A percentile compares a stretch with the other conserved stretches of the same genome.
Evolutionary conservation across 2,888 invertebrate species (phyloP).

Genomic region (Amphimallon solstitiale): DNA sequence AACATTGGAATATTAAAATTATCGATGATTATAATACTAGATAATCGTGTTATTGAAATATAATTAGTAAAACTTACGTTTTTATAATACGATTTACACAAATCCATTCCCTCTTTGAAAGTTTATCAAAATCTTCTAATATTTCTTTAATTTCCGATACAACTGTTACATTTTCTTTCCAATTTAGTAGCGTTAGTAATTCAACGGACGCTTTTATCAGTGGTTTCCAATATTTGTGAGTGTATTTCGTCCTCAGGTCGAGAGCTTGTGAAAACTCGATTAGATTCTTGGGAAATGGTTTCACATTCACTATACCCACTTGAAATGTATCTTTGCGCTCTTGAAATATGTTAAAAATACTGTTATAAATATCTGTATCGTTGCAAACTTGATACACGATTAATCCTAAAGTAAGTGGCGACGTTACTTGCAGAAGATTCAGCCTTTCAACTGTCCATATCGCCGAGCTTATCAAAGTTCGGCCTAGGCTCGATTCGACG

Average conservation of each 20-base stretch:
- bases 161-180: slow-evolving; percentile 57
- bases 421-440: slow-evolving; percentile 52
- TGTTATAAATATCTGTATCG: slow-evolving; percentile 53
- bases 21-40: too few relatives aligned
- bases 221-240: slow-evolving; percentile 44
- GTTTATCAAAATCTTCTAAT: slow-evolving; percentile 55
- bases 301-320: slow-evolving; percentile 52
- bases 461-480: slow-evolving; percentile 54
- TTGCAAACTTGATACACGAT: slow-evolving; percentile 54
- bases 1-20: too few relatives aligned
- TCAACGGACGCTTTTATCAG: slow-evolving; percentile 53
- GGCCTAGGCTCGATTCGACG: slow-evolving; percentile 41
- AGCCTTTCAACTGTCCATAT: slow-evolving; percentile 57
- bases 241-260: slow-evolving; percentile 47
- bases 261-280: slow-evolving; percentile 53
- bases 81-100: slow-evolving; percentile 55
- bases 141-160: slow-evolving; percentile 52
- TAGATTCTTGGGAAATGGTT: slow-evolving; percentile 47
- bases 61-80: too few relatives aligned
- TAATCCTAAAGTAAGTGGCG: slow-evolving; percentile 52
- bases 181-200: slow-evolving; percentile 52
- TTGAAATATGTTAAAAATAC: slow-evolving; percentile 53
- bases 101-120: slow-evolving; percentile 53
- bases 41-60: too few relatives aligned
- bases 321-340: slow-evolving; percentile 43